These are phyloP conservation scores for Falco punctatus DNA, from an alignment of 2,113 vertebrate genomes.

Conservation along the genomic window DNA sequence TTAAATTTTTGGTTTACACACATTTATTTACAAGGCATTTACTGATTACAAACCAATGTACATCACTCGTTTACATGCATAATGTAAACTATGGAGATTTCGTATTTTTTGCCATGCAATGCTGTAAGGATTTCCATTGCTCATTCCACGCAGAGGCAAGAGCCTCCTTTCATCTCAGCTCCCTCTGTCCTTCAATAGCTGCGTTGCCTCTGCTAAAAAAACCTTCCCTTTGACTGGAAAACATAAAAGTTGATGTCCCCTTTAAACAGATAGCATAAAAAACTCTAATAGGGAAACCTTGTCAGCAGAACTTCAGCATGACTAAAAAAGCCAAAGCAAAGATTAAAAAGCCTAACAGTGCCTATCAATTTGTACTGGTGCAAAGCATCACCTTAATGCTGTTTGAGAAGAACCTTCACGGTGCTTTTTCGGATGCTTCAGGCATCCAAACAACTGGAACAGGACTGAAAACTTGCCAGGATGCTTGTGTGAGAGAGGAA, in stretches of 20 bases:
- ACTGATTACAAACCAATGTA: constrained; percentile 35
- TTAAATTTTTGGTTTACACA: constrained; percentile 46
- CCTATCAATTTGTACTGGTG: constrained; percentile 22
- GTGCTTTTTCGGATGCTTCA: neutral
- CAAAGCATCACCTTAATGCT: constrained; percentile 6
- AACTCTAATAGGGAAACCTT: constrained; percentile 27
- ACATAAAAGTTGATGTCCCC: constrained; percentile 48
- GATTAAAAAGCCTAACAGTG: constrained; percentile 37
- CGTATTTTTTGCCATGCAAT: neutral
- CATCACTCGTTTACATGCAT: constrained; percentile 14
- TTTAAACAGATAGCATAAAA: constrained; percentile 51
- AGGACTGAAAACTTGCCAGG: neutral
- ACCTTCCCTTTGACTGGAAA: constrained; percentile 5
- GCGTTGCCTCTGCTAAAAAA: neutral
- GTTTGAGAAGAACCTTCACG: neutral
- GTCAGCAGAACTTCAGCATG: constrained; percentile 38
- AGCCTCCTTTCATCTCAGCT: constrained; percentile 60
- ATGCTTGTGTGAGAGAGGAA: neutral
- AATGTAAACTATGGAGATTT: constrained; percentile 1
- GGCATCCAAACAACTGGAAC: neutral
- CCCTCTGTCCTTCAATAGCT: constrained; percentile 43
- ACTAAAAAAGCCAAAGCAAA: constrained; percentile 37
- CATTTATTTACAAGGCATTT: constrained; percentile 33
- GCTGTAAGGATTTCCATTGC: neutral
- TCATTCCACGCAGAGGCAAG: constrained; percentile 13